phyloP scores from a whole-genome alignment of 2,888 invertebrate species.

The Xestia c-nigrum region DNA sequence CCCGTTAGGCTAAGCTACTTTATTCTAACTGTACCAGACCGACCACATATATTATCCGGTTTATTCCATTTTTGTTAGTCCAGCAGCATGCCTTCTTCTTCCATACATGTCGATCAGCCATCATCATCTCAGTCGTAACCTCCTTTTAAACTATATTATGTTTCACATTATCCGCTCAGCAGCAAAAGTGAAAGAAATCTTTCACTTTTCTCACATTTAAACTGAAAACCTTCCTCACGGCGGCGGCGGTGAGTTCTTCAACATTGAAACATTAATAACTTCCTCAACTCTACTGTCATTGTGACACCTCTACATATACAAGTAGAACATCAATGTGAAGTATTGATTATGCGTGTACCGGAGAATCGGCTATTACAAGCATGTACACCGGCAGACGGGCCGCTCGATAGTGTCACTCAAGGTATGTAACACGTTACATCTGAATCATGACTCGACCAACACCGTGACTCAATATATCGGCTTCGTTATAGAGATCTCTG shows the following conservation, averaged over 20 bases:
- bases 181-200: too few species aligned
- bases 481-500: conserved; percentile 53
- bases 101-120: not conserved
- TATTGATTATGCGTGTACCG: conserved; percentile 51
- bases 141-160: not conserved
- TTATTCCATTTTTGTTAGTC: not conserved
- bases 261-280: conserved; percentile 22
- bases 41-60: not conserved
- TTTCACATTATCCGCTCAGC: not conserved
- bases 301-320: conserved; percentile 45
- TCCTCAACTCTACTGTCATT: conserved; percentile 26
- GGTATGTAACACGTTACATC: conserved; percentile 65
- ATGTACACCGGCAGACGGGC: conserved; percentile 60
- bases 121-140: not conserved
- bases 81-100: not conserved
- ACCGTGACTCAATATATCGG: conserved; percentile 70
- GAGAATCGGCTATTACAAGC: conserved; percentile 55
- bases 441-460: conserved; percentile 68
- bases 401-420: conserved; percentile 75
- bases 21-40: not conserved
- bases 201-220: not conserved
- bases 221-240: not conserved
- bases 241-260: not conserved
- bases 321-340: conserved; percentile 28
- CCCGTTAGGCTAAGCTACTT: not conserved